Evolutionary conservation across 2,797 vertebrate genomes (phyloP).

Genomic region (Spheniscus humboldti): DNA sequence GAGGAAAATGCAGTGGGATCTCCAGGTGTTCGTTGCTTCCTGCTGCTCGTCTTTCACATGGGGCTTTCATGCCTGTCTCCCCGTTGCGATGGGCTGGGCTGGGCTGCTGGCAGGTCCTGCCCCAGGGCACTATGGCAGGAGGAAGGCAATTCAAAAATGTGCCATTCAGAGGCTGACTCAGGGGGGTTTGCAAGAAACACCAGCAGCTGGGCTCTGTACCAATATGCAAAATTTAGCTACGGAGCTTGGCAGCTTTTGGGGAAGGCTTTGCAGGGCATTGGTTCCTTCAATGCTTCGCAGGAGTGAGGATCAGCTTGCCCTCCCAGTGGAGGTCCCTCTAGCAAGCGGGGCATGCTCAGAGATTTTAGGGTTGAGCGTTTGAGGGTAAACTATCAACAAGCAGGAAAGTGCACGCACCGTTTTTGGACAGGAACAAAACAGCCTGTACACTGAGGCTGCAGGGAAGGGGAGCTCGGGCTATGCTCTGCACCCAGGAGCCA

Average conservation of each 20-base stretch:
- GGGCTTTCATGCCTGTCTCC: neutral
- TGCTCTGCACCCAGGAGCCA: neutral
- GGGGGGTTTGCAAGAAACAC: neutral
- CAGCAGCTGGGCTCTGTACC: neutral
- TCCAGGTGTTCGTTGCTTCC: neutral
- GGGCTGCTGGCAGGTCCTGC: slow-evolving; percentile 14
- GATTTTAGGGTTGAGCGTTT: neutral
- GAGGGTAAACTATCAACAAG: neutral
- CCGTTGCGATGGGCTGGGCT: neutral
- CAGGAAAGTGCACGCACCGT: accelerated
- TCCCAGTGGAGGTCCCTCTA: neutral
- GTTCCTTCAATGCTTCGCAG: accelerated
- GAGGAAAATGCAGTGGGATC: neutral
- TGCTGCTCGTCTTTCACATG: neutral
- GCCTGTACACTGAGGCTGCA: accelerated
- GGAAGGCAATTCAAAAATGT: neutral
- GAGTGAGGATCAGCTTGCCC: neutral
- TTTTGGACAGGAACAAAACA: neutral
- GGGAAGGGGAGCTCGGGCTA: neutral
- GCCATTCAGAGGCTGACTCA: neutral
- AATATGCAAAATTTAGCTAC: neutral
- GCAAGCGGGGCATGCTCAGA: neutral
- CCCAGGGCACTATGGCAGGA: neutral
- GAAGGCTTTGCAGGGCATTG: neutral
- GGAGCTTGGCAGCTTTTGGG: neutral